Base-by-base conservation (phyloP, 2,888 invertebrate species). In the Pycnomerus fuliginosus region DNA sequence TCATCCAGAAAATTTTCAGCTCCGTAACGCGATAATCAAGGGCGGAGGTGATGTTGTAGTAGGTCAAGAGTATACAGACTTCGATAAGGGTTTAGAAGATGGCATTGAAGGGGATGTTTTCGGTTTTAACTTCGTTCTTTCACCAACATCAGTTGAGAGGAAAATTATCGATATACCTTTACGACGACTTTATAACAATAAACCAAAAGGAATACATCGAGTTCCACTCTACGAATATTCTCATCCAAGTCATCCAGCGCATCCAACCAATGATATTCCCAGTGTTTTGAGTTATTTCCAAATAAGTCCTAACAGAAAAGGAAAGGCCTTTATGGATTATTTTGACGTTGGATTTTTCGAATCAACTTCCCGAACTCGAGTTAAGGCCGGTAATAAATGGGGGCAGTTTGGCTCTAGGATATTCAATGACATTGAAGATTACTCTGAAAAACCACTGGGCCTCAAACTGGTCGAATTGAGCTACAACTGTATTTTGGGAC, bases 41-140 rank as follows among this genome's bases (percentile, higher is more conserved):
- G 74, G 74, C 14, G 76, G 76, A 2, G 84, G 84, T 4, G 83
- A 83, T 56, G 67, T 84, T 3, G 82, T 84, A 4, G 71, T 85
- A n/a, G 85, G 84, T 12, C 84, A 85, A 65, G 84, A 84, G 54
- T 80, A 80, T 53, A 78, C 80, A n/a, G 78, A 80, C 57, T 78
- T 77, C 56, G 80, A 84, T 74, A 79, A 76, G 61, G 79, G 84
- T 24, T 65, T 75, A 20, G 78, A 80, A 46, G 83, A 80, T 47
- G 85, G 85, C 4, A 76, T 85, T 46, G 83, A 85, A 67, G 85
- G 85, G 2, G 80, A 82, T 64, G 74, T 84, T 50, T 80, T 80
- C 59, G 84, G 84, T 5, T 82, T 80, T 54, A 83, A 83, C 58
- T 76, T 84, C 68, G 74, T 84, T 20, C 61, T 83, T 25, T 66